Base-by-base conservation (phyloP, 2,888 invertebrate genomes). In the Horisme vitalbata region DNA sequence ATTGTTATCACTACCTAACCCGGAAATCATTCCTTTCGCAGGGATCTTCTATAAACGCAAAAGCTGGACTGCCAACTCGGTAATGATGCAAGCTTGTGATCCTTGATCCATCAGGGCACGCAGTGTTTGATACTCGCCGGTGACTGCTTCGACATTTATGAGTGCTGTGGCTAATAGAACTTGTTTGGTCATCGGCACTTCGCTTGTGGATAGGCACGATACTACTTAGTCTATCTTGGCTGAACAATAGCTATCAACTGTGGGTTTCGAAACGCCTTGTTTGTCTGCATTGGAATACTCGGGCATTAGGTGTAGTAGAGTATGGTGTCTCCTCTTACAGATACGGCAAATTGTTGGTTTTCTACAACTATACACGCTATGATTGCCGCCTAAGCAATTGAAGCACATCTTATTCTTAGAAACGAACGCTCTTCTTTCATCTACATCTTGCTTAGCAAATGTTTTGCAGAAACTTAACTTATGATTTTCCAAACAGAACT, bases 61-160 rank as follows among this genome's bases (percentile, higher is more conserved):
- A 0, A 26, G 26, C 8, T 36, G 14, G 10, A 9, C 35, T 2
- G 35, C 26, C 6, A 26, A 26, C 11, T 36, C 35, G 1, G 27
- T 36, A 1, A 36, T 36, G 20, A 36, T 27, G 8, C 27, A 27
- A 5, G 36, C 36, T 12, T 36, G 36, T 1, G 36, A 27, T 2
- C 36, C 36, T 11, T 36, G 36, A 18, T 36, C 36, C 7, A 36
- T 2, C n/a, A 36, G 12, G 2, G 12, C 36, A 10, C 36, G 1
- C 0, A 36, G 8, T 3, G 6, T 27, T 14, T 36, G 36, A 11
- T 27, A 11, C 5, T 27, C 27, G 4, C 27, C 36, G n/a, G 27
- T 9, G 4, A 4, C 11, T 0, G 26, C 14, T 15, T 26, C 15
- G 3, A 15, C 35, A 1, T 27, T 26, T 9, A 36, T 8, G 4